Conservation (phyloP, 2,113 vertebrate species). For the Oryctolagus cuniculus region DNA sequence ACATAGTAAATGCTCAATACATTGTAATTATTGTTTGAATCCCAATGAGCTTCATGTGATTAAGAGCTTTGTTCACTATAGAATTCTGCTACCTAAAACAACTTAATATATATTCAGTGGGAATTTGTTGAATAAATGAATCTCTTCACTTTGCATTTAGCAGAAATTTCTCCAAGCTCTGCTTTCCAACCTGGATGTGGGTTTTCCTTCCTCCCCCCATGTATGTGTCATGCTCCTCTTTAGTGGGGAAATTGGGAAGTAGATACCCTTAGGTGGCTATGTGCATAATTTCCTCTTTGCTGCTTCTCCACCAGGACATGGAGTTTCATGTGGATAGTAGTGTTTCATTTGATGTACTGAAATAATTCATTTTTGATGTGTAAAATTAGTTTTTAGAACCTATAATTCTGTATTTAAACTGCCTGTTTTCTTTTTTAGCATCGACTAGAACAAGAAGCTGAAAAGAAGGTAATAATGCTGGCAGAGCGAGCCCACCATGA, state of each 20-base stretch:
- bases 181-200: background rate
- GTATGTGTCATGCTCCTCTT: background rate
- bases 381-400: constrained; percentile 17
- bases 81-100: constrained; percentile 31
- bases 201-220: background rate
- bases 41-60: background rate
- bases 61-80: constrained; percentile 19
- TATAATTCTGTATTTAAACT: constrained; percentile 4
- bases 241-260: background rate
- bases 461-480: constrained; percentile 88
- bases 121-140: constrained; percentile 34
- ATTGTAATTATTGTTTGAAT: constrained; percentile 25
- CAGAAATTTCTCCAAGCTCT: background rate
- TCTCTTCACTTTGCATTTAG: background rate
- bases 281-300: background rate
- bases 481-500: constrained; percentile 90
- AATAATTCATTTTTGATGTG: constrained; percentile 29
- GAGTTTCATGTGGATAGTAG: constrained; percentile 6
- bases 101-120: background rate
- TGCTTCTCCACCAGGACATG: background rate
- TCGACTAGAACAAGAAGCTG: constrained; percentile 90
- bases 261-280: background rate
- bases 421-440: constrained; percentile 83
- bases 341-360: constrained; percentile 48
- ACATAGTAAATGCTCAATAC: background rate